Conservation (phyloP, 2,888 invertebrate genomes). For the Heliconius cydno region DNA sequence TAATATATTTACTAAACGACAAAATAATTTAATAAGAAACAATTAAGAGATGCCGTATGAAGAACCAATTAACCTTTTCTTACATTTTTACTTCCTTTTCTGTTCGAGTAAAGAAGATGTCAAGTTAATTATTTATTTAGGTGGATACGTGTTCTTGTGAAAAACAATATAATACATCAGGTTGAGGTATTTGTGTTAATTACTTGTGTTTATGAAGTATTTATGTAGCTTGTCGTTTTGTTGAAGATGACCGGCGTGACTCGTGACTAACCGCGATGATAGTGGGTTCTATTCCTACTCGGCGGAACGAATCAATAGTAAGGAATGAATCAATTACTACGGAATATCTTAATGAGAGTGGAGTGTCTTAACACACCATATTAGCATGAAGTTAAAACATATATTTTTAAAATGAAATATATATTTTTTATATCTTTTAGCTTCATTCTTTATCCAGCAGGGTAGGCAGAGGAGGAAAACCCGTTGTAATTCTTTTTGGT, state of each 20-base stretch:
- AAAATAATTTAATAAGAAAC: slow-evolving; percentile 8
- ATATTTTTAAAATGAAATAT: too few species aligned
- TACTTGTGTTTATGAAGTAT: background rate
- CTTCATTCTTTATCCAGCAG: too few species aligned
- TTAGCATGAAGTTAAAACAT: too few species aligned
- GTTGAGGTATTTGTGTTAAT: slow-evolving; percentile 10
- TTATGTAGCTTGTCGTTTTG: background rate
- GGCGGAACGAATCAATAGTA: too few species aligned
- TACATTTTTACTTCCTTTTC: slow-evolving; percentile 10
- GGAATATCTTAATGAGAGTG: too few species aligned
- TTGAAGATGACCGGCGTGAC: background rate
- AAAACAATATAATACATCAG: background rate
- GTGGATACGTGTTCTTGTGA: background rate
- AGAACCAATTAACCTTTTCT: background rate
- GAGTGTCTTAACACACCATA: too few species aligned
- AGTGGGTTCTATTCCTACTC: background rate
- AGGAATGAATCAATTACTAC: too few species aligned
- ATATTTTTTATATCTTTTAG: too few species aligned
- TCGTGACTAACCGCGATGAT: background rate
- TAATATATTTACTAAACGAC: background rate
- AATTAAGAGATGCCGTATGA: background rate
- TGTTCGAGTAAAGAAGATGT: slow-evolving; percentile 20
- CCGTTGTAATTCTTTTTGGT: too few species aligned
- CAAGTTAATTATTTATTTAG: background rate
- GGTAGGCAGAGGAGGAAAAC: too few species aligned